phyloP scores from a whole-genome alignment of 2,888 invertebrate genomes.

The Calliopum simillimum region DNA sequence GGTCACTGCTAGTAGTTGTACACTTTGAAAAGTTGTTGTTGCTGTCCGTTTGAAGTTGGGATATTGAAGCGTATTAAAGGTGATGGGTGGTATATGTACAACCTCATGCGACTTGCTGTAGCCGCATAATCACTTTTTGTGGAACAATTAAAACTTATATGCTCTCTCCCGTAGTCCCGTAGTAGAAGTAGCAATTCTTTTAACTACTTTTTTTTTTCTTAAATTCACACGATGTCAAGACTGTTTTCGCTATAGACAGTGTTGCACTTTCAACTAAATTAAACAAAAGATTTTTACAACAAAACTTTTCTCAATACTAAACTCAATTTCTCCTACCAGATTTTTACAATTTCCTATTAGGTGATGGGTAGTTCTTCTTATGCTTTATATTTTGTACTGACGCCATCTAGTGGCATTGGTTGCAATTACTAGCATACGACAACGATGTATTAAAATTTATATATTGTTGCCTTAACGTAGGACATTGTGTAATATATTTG shows the following conservation, averaged over 20 bases:
- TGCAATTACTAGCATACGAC: neutral
- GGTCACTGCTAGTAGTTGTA: neutral
- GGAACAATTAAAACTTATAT: constrained; percentile 26
- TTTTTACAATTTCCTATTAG: neutral
- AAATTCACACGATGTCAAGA: neutral
- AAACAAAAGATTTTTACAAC: neutral
- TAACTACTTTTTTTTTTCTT: neutral
- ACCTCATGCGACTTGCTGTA: constrained; percentile 8
- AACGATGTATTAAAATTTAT: constrained; percentile 7
- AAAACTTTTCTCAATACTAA: neutral
- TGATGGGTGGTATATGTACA: too few relatives aligned
- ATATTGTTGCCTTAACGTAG: constrained; percentile 1
- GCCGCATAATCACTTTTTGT: constrained; percentile 32
- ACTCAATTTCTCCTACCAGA: neutral
- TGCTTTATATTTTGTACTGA: neutral
- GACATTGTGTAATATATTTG: constrained; percentile 21
- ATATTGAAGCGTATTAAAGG: too few relatives aligned
- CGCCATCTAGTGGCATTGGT: constrained; percentile 1
- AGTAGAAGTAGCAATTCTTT: neutral
- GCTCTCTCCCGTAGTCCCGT: neutral
- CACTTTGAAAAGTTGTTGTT: neutral
- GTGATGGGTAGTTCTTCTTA: neutral
- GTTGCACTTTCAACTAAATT: neutral
- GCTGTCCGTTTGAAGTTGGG: neutral
- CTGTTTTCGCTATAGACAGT: neutral